Base-by-base conservation (phyloP, 92 coral and sea anemone genomes). In the Anthopleura xanthogrammica region DNA sequence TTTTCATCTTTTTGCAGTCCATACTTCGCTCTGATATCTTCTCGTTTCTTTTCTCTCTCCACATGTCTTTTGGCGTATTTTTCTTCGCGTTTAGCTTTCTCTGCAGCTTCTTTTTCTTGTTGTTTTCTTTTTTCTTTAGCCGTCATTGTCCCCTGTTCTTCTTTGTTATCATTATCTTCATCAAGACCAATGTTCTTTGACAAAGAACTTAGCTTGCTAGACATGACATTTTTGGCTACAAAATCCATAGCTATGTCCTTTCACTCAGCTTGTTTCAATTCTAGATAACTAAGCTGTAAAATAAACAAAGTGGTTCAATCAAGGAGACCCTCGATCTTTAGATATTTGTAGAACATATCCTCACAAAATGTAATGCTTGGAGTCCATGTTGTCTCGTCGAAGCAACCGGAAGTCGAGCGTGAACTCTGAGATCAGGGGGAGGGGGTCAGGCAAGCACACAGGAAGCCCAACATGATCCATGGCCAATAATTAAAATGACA, bases 11-110 rank as follows among this genome's bases (percentile, higher is more conserved):
- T 91, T 29, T 80, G 80, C 1, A 91, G 74, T 6, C 94, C 94
- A 56, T 91, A 91, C n/a, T 91, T 91, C 16, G 94, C 89, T 79
- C 94, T 56, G 12, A 91, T 91, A 85, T 91, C 88, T 10, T 91
- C 94, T 10, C 94, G 90, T 46, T 91, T 91, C 85, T 91, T 91
- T 43, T 88, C 86, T 65, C 94, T 78, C 72, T 91, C 90, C 2
- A 88, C 92, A 56, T 79, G 82, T 60, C 94, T 87, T 79, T 91
- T 91, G 40, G 85, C 92, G 58, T 91, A 87, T 72, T 84, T 81
- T 6, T 91, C 78, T 83, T 91, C 84, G 24, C 87, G 76, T 79
- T 91, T 91, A 17, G 91, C 94, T 79, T 91, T 87, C 40, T 87
- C 85, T 40, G 89, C 77, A 10, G 87, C 89, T 29, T 91, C 88